Evolutionary conservation across 2,888 invertebrate genomes (phyloP).

Genomic region (Vanessa cardui): DNA sequence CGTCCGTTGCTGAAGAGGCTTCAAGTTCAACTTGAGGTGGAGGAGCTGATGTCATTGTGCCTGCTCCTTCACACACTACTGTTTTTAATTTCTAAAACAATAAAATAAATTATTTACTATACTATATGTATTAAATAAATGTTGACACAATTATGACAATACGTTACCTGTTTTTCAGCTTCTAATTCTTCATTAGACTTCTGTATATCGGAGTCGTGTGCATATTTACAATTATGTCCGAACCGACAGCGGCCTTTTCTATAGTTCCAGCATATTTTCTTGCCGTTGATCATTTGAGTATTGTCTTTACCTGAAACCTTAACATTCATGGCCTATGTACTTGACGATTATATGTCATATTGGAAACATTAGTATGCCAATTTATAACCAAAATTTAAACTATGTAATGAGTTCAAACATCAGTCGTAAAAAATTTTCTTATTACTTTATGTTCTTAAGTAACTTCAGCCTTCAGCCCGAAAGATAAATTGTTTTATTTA

Average conservation of each 20-base stretch:
- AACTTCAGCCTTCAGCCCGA: too few relatives aligned
- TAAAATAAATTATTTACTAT: neutral
- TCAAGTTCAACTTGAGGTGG: slow-evolving; percentile 60
- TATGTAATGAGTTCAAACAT: too few relatives aligned
- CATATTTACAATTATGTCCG: slow-evolving; percentile 95
- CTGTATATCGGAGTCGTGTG: slow-evolving; percentile 93
- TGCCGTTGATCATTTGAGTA: slow-evolving; percentile 91
- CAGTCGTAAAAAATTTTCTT: too few relatives aligned
- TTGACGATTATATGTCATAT: slow-evolving; percentile 79
- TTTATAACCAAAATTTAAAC: slow-evolving; percentile 12
- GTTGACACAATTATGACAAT: neutral
- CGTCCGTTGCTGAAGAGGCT: slow-evolving; percentile 60
- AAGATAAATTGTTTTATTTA: neutral
- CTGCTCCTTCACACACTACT: slow-evolving; percentile 70
- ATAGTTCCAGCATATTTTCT: slow-evolving; percentile 96
- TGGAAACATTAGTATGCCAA: slow-evolving; percentile 54
- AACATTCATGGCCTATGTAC: slow-evolving; percentile 81
- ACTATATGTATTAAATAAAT: neutral
- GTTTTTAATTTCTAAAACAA: slow-evolving; percentile 64
- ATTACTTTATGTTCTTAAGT: too few relatives aligned
- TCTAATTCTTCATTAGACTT: slow-evolving; percentile 83
- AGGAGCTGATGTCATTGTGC: slow-evolving; percentile 64
- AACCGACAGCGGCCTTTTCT: slow-evolving; percentile 94
- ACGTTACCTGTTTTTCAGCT: slow-evolving; percentile 75
- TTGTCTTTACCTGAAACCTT: slow-evolving; percentile 86